Percentiles rank a stretch among this genome's conserved stretches.
Conservation (phyloP, 2,113 vertebrate species). For the Pogona vitticeps region DNA sequence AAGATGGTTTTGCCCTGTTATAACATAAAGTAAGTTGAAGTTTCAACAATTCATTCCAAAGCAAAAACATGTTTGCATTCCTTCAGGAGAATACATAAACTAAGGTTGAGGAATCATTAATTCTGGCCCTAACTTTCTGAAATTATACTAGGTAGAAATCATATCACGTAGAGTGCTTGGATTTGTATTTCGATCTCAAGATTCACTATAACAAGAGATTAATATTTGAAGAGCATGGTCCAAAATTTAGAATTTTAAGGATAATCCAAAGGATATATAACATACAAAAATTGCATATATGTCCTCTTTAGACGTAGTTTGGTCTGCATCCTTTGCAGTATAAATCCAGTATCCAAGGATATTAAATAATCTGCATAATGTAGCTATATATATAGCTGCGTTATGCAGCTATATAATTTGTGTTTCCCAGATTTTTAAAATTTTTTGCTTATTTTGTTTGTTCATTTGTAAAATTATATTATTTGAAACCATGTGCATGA, state of each 20-base stretch:
- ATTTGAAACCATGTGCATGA: background rate
- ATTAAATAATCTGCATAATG: background rate
- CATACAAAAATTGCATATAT: background rate
- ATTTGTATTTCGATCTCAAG: background rate
- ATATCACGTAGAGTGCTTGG: background rate
- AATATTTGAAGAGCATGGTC: background rate
- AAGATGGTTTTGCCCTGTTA: slow-evolving; percentile 5
- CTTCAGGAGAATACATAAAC: background rate
- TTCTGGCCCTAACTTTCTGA: background rate
- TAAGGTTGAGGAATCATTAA: slow-evolving; percentile 18
- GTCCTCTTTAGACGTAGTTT: background rate
- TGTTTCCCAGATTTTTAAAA: background rate
- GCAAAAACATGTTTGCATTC: slow-evolving; percentile 15
- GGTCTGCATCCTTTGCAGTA: background rate
- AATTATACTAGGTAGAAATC: background rate
- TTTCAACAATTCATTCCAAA: background rate
- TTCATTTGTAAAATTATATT: background rate
- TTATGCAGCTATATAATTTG: background rate
- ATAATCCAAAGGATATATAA: background rate
- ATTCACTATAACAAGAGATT: background rate
- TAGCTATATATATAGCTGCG: background rate
- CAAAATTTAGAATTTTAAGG: background rate
- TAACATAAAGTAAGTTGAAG: background rate
- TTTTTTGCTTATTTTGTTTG: background rate
- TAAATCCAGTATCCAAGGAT: background rate